A percentile compares a stretch with the other conserved stretches of the same genome.
Conservation (phyloP, 2,888 invertebrate species). For the Rosalia funebris region DNA sequence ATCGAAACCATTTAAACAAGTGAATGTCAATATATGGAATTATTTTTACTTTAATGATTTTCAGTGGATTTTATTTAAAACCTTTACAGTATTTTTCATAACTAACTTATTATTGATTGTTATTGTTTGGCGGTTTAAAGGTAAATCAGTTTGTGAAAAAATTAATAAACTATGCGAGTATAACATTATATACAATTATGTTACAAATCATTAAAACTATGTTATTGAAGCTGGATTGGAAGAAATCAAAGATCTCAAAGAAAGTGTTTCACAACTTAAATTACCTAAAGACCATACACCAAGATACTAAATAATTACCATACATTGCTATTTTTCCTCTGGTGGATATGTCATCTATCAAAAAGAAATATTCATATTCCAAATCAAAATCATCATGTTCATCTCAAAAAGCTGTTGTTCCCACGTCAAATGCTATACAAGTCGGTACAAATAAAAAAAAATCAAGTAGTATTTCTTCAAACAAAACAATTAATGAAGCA, state of each 20-base stretch:
- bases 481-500: conserved; percentile 75
- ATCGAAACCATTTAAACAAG: background rate
- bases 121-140: conserved; percentile 82
- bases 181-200: background rate
- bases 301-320: conserved; percentile 72
- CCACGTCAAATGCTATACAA: background rate
- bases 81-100: conserved; percentile 73
- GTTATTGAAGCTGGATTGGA: conserved; percentile 68
- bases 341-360: background rate
- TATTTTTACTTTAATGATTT: conserved; percentile 67
- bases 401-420: background rate
- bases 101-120: conserved; percentile 76
- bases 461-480: conserved; percentile 52
- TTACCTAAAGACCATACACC: conserved; percentile 86
- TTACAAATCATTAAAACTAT: background rate
- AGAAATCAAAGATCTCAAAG: conserved; percentile 82
- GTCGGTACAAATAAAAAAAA: conserved; percentile 51
- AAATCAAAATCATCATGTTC: conserved; percentile 77
- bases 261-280: conserved; percentile 83
- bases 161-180: conserved; percentile 84
- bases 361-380: conserved; percentile 79
- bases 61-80: conserved; percentile 77
- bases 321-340: background rate
- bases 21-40: conserved; percentile 27
- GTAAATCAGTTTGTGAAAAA: conserved; percentile 77